Base-by-base conservation (phyloP, 2,113 vertebrate species). In the Grus americana region DNA sequence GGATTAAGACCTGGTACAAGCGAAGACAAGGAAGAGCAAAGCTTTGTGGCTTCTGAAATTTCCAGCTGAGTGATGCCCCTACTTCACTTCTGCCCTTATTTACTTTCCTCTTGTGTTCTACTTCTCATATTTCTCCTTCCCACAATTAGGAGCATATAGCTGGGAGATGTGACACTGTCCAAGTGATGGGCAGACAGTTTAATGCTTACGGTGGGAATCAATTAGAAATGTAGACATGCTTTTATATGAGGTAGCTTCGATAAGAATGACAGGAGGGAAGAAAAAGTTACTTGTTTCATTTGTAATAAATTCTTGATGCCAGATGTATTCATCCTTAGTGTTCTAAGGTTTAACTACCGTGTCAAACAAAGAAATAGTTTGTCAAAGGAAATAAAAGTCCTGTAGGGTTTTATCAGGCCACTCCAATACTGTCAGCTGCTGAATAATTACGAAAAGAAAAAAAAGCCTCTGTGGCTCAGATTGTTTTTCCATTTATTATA, bases 321-420 rank as follows among this genome's bases (percentile, higher is more conserved):
- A 59, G 29, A 8, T 85, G 7, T 85, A 46, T 44, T 93, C 38
- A 62, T 44, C 57, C 30, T 74, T 49, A 44, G 26, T 54, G 42
- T 88, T 74, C 44, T 62, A 49, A 80, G 27, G 15, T 57, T 86
- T 84, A 82, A 79, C 46, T 88, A 27, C 10, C 2, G 0, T 90
- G 70, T 90, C 49, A 82, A 87, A 81, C 18, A 84, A 91, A 73
- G 23, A 84, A 93, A 70, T 49, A 61, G n/a, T 90, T 95, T 95
- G 55, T 74, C 57, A 86, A 88, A 68, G 34, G 46, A 70, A 86
- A 54, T 85, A 92, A 73, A 85, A 90, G 78, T 65, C 30, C 34
- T 78, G 20, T 57, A 71, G 47, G 57, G 24, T 32, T 85, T 65
- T 94, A 62, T 80, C 34, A 62, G 57, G 50, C 65, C 36, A 29